phyloP scores from a whole-genome alignment of 2,113 vertebrate genomes.

The Mustela nigripes region DNA sequence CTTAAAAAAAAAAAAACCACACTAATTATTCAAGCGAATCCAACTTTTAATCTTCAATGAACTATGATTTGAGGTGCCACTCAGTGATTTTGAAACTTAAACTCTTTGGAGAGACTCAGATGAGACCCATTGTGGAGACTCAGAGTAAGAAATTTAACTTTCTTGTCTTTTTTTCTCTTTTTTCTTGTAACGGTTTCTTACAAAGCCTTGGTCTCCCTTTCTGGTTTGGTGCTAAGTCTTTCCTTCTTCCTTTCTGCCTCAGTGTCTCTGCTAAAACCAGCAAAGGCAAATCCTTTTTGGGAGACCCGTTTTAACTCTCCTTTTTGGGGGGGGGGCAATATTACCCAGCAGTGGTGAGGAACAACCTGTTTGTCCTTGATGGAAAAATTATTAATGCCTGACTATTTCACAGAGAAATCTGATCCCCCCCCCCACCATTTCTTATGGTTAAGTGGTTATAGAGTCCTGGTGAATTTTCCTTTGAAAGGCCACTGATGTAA shows the following conservation, averaged over 20 bases:
- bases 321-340: not conserved
- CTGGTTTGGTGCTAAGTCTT: slow-evolving; percentile 13
- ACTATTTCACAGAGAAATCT: slow-evolving; percentile 45
- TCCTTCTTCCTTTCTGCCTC: not conserved
- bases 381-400: not conserved
- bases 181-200: not conserved
- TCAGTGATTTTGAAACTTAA: slow-evolving; percentile 55
- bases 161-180: not conserved
- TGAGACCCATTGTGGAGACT: slow-evolving; percentile 7
- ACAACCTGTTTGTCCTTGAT: not conserved
- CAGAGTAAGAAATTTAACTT: slow-evolving; percentile 31
- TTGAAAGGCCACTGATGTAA: not conserved
- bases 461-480: slow-evolving; percentile 17
- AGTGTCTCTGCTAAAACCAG: not conserved
- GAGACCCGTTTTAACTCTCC: not conserved
- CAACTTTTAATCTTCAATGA: slow-evolving; percentile 31
- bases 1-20: no score
- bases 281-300: slow-evolving; percentile 19
- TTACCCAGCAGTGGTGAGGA: not conserved
- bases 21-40: slow-evolving; percentile 52
- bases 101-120: slow-evolving; percentile 31
- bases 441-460: slow-evolving; percentile 3
- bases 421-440: not conserved
- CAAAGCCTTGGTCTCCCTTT: slow-evolving; percentile 5
- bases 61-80: not conserved